phyloP scores from a whole-genome alignment of 2,888 invertebrate genomes.

The Eurois occulta region DNA sequence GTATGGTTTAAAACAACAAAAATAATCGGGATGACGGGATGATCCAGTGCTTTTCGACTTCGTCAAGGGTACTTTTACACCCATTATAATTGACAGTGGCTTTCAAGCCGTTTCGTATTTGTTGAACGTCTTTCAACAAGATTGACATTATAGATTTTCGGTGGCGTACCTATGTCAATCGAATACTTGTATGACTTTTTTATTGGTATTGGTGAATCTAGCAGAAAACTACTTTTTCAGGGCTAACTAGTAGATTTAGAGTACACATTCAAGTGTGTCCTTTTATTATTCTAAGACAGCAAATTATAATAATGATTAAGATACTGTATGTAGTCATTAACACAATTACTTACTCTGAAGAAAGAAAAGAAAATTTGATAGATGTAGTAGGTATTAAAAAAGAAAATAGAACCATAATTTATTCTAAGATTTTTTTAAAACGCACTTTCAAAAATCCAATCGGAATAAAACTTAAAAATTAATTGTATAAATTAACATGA shows the following conservation, averaged over 20 bases:
- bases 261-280: background rate
- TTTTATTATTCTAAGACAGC: background rate
- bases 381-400: background rate
- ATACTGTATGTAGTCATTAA: background rate
- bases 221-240: background rate
- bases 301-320: background rate
- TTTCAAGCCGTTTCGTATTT: background rate
- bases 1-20: too few relatives aligned
- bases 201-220: background rate
- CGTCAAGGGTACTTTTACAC: too few relatives aligned
- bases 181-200: background rate
- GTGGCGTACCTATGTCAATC: background rate
- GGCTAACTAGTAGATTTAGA: background rate
- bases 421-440: background rate
- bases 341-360: background rate
- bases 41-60: too few relatives aligned
- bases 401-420: background rate
- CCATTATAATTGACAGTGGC: background rate
- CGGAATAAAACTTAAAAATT: conserved; percentile 48
- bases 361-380: background rate
- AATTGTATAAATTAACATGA: conserved; percentile 80
- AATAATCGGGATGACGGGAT: too few relatives aligned
- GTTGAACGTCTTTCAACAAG: background rate
- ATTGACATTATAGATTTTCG: background rate
- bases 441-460: conserved; percentile 14